Evolutionary conservation across 2,113 vertebrate species (phyloP).

Genomic region (Neotoma lepida): DNA sequence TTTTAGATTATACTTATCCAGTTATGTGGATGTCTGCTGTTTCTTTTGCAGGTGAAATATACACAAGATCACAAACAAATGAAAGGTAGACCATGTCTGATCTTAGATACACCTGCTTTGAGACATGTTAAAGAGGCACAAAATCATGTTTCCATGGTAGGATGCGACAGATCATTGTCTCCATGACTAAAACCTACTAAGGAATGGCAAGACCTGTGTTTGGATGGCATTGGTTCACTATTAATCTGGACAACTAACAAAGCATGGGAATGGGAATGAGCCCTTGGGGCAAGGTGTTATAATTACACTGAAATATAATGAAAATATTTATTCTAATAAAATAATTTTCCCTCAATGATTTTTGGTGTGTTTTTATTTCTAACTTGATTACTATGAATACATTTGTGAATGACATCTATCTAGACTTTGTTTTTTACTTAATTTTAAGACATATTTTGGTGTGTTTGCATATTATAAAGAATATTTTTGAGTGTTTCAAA

Average conservation of each 20-base stretch:
- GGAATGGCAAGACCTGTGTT: constrained; percentile 58
- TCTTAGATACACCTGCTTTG: constrained; percentile 95
- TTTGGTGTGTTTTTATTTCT: constrained; percentile 77
- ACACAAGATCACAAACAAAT: constrained; percentile 91
- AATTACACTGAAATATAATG: constrained; percentile 79
- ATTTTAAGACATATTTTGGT: constrained; percentile 64
- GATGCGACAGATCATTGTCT: constrained; percentile 63
- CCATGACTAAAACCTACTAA: constrained; percentile 74
- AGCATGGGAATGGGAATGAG: constrained; percentile 55
- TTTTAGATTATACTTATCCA: constrained; percentile 46
- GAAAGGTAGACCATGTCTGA: constrained; percentile 92
- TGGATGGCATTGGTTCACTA: constrained; percentile 52
- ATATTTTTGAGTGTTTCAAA: constrained; percentile 56
- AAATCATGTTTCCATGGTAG: constrained; percentile 96
- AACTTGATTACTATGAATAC: constrained; percentile 69
- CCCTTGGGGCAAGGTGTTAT: constrained; percentile 58
- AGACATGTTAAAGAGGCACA: constrained; percentile 93
- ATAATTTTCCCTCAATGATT: constrained; percentile 80
- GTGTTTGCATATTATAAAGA: constrained; percentile 76
- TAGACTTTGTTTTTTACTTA: not conserved
- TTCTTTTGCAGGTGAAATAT: constrained; percentile 92
- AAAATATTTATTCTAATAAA: constrained; percentile 85
- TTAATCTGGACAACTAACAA: constrained; percentile 82
- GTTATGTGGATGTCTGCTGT: constrained; percentile 67
- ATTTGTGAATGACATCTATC: constrained; percentile 40